Evolutionary conservation across 1,140 invertebrate species (phyloP).

Genomic region (Neotoxoptera formosana): DNA sequence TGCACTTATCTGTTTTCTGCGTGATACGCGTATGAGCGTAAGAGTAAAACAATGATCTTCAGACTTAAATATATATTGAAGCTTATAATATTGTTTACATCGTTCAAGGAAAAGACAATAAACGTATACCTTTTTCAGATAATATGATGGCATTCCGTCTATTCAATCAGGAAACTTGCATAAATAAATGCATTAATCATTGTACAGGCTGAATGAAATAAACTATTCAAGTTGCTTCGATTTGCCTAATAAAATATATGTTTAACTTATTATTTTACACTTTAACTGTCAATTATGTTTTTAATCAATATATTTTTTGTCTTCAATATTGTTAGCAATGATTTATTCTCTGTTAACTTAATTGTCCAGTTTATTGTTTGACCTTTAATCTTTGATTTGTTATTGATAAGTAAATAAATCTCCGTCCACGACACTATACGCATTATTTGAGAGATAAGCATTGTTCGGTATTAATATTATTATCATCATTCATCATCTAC

Average conservation of each 20-base stretch:
- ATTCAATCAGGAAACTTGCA: background rate
- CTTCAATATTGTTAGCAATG: background rate
- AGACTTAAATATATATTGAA: background rate
- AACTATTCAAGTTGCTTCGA: background rate
- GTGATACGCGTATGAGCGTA: background rate
- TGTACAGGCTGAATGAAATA: background rate
- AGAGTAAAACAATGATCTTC: background rate
- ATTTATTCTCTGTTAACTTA: background rate
- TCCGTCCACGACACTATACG: background rate
- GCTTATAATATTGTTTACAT: background rate
- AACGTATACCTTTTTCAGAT: background rate
- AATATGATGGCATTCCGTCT: background rate
- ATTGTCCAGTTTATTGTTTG: background rate
- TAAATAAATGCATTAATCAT: background rate
- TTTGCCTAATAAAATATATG: background rate
- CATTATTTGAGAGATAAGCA: background rate
- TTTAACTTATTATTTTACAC: background rate
- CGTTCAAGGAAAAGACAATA: background rate
- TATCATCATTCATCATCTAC: background rate
- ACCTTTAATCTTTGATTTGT: background rate
- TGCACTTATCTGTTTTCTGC: background rate
- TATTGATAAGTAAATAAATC: background rate
- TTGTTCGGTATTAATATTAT: background rate
- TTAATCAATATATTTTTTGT: background rate
- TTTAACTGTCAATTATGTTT: background rate